Base-by-base conservation (phyloP, 2,888 invertebrate genomes). In the Athrips mouffetella region DNA sequence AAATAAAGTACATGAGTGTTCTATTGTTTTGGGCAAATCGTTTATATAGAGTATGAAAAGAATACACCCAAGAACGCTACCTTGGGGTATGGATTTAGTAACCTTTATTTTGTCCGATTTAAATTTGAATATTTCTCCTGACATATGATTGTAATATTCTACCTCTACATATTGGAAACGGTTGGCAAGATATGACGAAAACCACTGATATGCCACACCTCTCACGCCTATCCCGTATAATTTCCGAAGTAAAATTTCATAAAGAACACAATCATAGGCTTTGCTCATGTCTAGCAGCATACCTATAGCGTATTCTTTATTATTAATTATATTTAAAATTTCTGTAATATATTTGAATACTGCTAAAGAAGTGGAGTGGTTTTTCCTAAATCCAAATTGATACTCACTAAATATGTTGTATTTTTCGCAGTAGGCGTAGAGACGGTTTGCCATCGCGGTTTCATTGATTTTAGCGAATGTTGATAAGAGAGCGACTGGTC, bases 231-330 rank as follows among this genome's bases (percentile, higher is more conserved):
- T 48, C 3, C 44, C 51, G 18, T 46, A 18, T 23, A 54, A 35
- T 35, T 54, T 51, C 7, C 13, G 7, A 5, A 54, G 41, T 6
- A 52, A 41, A 8, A 54, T 48, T 7, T 48, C 21, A 40, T 40
- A 40, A 40, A 29, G 21, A 8, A 51, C 51, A n/a, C 31, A 35
- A 8, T 54, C 51, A 18, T 54, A 54, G n/a, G 51, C 49, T 41
- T 54, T 54, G 16, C 41, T 39, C 49, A 54, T 48, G 21, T 54
- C 51, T 3, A 54, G 16, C 16, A 54, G 15, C 1, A 51, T 0
- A 7, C 51, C 51, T 2, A 54, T 41, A 1, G 50, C 48, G 13
- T 48, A 40, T 1, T 33, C 21, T 21, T 11, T 41, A 7, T 33
- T n/a, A n/a, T 41, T 40, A 31, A 47, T 40, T 15, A 40, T 18